Evolutionary conservation across 2,888 invertebrate genomes (phyloP), one percentile per base, ranked within the genome.

Genomic region (Halictus quadricinctus): DNA sequence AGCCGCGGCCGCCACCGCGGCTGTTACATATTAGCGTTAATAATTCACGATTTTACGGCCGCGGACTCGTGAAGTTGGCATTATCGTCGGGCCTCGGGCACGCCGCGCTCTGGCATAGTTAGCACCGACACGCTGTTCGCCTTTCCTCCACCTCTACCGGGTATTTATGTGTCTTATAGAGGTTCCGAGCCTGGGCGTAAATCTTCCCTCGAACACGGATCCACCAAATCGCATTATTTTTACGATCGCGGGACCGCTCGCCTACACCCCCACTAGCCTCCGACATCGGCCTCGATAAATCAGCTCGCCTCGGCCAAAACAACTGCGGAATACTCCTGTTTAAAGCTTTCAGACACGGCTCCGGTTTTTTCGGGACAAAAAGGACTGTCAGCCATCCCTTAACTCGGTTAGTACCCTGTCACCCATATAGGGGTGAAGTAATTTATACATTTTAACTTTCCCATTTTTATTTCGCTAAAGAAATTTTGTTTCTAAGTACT

Each of bases 11-110:
- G 29, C 64, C 69, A 58, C 74, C 50, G 66, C 54, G 75, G 88
- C 90, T 89, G 91, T 88, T 90, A 91, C 90, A 91, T 88, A 91
- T 91, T 91, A 91, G 90, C 87, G 89, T 91, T 90, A 91, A 91
- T 91, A 91, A 91, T 92, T 91, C 91, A 91, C 89, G 91, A 92
- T 91, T 91, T 91, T 91, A 91, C 88, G 89, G 90, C 91, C 81
- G 87, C 88, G 85, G 86, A 90, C 86, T 91, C 88, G 91, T 85
- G 88, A 91, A 90, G 91, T 88, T 87, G 90, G 90, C 88, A 90
- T 91, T 91, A 91, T 90, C 89, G 83, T 76, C 70, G 50, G 54
- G 81, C 89, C 88, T 46, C 79, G 74, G 88, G 91, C 87, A 82
- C 86, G 86, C 86, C 85, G 83, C 36, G 66, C 36, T 18, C 85